These are phyloP conservation scores for Dolichoris vasculosae DNA, from an alignment of 1,140 invertebrate genomes.

Conservation along the genomic window DNA sequence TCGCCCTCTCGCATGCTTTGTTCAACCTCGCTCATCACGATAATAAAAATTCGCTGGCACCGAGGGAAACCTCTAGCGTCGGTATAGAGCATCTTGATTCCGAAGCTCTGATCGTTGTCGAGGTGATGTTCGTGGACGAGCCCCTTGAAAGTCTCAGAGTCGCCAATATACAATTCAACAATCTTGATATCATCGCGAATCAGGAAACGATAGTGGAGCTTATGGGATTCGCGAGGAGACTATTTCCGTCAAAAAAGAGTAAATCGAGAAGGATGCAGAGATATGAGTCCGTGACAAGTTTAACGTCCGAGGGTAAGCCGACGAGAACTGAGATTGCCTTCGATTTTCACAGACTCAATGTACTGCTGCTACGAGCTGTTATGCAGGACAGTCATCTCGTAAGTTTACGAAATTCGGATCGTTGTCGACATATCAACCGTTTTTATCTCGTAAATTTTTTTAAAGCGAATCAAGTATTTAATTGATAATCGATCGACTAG, in stretches of 20 bases:
- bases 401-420: conserved; percentile 10
- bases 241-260: conserved; percentile 77
- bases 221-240: conserved; percentile 87
- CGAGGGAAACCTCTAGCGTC: conserved; percentile 63
- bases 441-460: too few species aligned
- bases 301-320: conserved; percentile 59
- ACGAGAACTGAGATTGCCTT: conserved; percentile 87
- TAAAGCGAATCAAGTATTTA: too few species aligned
- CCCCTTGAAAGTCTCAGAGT: conserved; percentile 80
- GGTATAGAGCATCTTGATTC: conserved; percentile 77
- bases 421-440: too few species aligned
- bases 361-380: conserved; percentile 87
- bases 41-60: conserved; percentile 62
- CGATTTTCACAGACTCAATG: conserved; percentile 93
- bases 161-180: conserved; percentile 93
- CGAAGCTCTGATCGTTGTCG: conserved; percentile 90
- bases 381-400: conserved; percentile 81
- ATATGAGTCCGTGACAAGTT: conserved; percentile 64
- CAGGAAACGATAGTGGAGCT: conserved; percentile 96
- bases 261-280: conserved; percentile 60
- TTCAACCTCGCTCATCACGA: conserved; percentile 68
- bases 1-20: conserved; percentile 78
- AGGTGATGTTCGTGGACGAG: conserved; percentile 84
- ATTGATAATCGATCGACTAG: too few species aligned
- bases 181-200: conserved; percentile 96